These are phyloP conservation scores for Dipodomys merriami DNA, from an alignment of 2,113 vertebrate genomes.

Conservation along the genomic window DNA sequence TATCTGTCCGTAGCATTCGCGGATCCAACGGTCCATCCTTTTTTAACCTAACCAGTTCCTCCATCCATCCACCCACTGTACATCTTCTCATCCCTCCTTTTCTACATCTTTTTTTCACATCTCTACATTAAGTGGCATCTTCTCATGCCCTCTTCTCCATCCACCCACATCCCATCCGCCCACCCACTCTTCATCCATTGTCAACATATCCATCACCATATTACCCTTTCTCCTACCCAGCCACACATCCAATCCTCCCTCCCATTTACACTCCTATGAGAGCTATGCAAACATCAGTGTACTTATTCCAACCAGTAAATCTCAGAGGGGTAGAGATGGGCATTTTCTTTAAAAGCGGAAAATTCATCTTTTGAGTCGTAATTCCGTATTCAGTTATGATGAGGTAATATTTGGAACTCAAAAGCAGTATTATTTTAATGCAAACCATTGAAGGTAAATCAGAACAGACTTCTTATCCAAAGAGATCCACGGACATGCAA, in stretches of 20 bases:
- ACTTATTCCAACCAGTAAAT: not conserved
- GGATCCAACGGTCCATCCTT: not conserved
- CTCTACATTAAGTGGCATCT: not conserved
- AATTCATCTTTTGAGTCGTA: not conserved
- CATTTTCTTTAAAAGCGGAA: not conserved
- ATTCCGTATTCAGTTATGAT: not conserved
- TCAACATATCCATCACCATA: not conserved
- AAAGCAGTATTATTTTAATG: not conserved
- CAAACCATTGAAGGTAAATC: not conserved
- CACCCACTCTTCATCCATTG: not conserved
- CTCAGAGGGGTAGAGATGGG: not conserved
- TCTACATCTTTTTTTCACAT: too few relatives aligned
- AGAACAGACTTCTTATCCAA: not conserved
- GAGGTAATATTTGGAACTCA: not conserved
- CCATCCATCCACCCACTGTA: too few relatives aligned
- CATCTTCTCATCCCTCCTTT: not conserved
- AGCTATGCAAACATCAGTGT: not conserved
- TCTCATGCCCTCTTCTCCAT: too few relatives aligned
- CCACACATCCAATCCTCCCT: not conserved
- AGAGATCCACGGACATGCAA: not conserved
- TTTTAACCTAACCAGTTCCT: not conserved
- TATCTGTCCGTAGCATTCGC: not conserved
- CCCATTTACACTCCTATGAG: not conserved
- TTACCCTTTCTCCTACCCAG: not conserved
- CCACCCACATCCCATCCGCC: too few relatives aligned